Conservation (phyloP, 2,113 vertebrate genomes). For the Rhombomys opimus region DNA sequence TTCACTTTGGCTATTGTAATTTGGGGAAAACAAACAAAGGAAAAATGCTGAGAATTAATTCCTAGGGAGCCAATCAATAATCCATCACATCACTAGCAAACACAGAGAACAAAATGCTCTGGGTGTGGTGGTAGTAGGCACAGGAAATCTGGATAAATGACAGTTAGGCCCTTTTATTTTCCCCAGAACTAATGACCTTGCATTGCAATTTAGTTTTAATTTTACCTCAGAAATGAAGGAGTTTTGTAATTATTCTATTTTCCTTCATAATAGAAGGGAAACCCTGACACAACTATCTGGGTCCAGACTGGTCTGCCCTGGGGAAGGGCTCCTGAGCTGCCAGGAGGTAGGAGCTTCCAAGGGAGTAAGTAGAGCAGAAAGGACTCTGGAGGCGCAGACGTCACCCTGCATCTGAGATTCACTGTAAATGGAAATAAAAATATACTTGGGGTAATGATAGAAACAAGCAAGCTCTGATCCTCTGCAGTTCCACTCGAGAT, state of each 20-base stretch:
- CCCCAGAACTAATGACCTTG: slow-evolving; percentile 29
- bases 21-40: slow-evolving; percentile 38
- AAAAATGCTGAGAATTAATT: slow-evolving; percentile 47
- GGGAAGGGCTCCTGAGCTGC: slow-evolving; percentile 36
- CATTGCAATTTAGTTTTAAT: background rate
- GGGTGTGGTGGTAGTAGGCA: rapidly evolving
- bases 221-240: background rate
- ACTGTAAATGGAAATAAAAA: background rate
- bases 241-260: slow-evolving; percentile 37
- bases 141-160: slow-evolving; percentile 15
- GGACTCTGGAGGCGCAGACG: slow-evolving; percentile 2
- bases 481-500: background rate
- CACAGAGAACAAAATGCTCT: background rate
- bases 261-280: background rate
- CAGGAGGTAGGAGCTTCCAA: slow-evolving; percentile 42
- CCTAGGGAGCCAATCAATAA: background rate
- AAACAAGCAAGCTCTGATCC: background rate
- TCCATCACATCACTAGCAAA: background rate
- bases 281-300: background rate
- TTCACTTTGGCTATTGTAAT: background rate
- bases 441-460: background rate
- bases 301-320: slow-evolving; percentile 67
- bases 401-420: slow-evolving; percentile 48
- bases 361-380: slow-evolving; percentile 75
- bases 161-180: background rate